Evolutionary conservation across 2,888 invertebrate species (phyloP), one percentile per base, ranked within the genome.

Genomic region (Rhopalosiphum nymphaeae): DNA sequence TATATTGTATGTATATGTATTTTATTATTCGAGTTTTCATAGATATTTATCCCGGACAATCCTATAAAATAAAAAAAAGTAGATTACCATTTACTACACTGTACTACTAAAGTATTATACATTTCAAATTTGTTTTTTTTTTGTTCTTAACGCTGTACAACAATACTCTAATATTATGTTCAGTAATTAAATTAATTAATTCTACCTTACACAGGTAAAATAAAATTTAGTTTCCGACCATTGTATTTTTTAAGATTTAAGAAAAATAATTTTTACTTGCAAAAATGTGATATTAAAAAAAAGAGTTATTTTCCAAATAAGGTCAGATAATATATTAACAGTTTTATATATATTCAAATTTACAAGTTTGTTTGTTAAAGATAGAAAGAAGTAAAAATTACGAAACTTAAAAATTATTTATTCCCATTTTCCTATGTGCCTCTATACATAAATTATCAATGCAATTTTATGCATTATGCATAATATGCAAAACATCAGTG

Each of bases 401-500:
- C 16, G 42, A 53, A 7, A 29, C 16, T 21, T 91, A 56, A 44
- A 44, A 21, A 25, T 44, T 85, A 29, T 91, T 91, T 91, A 56
- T 85, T 91, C n/a, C 85, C 29, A 53, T 46, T 67, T 3, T 90
- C n/a, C 21, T 67, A 53, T 91, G 42, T 57, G 56, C 10, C 26
- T 49, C 36, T 53, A 57, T 89, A 42, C 84, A 91, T 91, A 91
- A 85, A 91, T 84, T 85, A 91, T 85, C 29, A 26, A 44, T 56
- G 21, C 4, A 53, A 84, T 91, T 56, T 36, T 84, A 91, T 84
- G 26, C 49, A 53, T 84, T 84, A 91, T 53, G 42, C 25, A 85
- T 91, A 91, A 42, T 44, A 89, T 91, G 85, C 85, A 56, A 91
- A 91, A 84, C 42, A 42, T 91, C 56, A 56, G 44, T 91, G 25